Conservation (phyloP, 2,888 invertebrate genomes). For the Idaea aversata region DNA sequence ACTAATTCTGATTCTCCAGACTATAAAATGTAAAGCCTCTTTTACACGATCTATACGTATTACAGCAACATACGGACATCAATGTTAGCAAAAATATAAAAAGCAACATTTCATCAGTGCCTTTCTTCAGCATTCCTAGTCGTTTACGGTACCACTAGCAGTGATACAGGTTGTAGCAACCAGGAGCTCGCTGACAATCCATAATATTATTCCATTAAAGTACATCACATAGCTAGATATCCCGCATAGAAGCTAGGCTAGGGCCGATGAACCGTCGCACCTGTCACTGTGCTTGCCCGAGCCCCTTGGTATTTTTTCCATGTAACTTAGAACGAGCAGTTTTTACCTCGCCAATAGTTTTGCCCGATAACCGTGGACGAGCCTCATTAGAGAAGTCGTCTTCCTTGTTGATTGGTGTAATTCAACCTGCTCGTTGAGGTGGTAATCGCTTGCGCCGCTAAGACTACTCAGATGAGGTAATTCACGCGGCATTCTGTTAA, state of each 20-base stretch:
- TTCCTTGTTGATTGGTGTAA: slow-evolving; percentile 45
- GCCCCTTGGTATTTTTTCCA: slow-evolving; percentile 69
- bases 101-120: slow-evolving; percentile 25
- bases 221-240: slow-evolving; percentile 40
- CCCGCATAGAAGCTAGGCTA: slow-evolving; percentile 42
- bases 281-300: slow-evolving; percentile 61
- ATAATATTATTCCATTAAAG: slow-evolving; percentile 56
- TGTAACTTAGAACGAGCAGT: slow-evolving; percentile 69
- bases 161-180: slow-evolving; percentile 38
- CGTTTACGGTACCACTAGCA: slow-evolving; percentile 51
- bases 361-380: slow-evolving; percentile 69
- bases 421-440: slow-evolving; percentile 26
- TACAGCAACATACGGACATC: slow-evolving; percentile 6
- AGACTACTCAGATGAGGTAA: slow-evolving; percentile 43
- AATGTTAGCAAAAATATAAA: slow-evolving; percentile 29
- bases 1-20: too few species aligned
- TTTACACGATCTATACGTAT: background rate
- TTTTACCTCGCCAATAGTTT: slow-evolving; percentile 72
- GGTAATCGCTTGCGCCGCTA: slow-evolving; percentile 10
- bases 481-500: slow-evolving; percentile 46
- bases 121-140: slow-evolving; percentile 27
- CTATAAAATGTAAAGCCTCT: background rate
- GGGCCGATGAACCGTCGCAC: slow-evolving; percentile 72
- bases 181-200: slow-evolving; percentile 41
- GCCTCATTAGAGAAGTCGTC: slow-evolving; percentile 70